Base-by-base conservation (phyloP, 1,140 invertebrate genomes). In the Neuroterus valhalla region DNA sequence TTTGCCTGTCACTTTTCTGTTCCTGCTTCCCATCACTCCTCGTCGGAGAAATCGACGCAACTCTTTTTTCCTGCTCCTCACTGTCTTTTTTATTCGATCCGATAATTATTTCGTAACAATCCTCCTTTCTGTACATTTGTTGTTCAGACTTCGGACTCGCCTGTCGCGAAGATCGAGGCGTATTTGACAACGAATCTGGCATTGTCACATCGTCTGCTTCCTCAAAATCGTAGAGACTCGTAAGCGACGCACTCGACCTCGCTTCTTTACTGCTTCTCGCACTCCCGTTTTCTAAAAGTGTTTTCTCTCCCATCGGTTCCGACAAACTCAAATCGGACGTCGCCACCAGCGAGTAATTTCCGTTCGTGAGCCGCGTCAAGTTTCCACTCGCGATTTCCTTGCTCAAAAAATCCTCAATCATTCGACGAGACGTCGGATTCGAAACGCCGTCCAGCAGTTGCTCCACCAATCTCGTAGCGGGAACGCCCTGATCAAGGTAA, bases 401-500 rank as follows among this genome's bases (percentile, higher is more conserved):
- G 55, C 92, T 90, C 5, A 95, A 87, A 77, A 95, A 92, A 69
- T 91, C 90, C 76, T 93, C 92, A 11, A 95, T 88, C 83, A 93
- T 92, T 70, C 93, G 93, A 72, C 92, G 92, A 0, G 92, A 91
- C 71, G 94, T 94, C 68, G 92, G 91, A 46, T 92, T 91, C 21
- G 89, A 92, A 66, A 94, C 91, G 81, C 93, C 93, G 21, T 92
- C 91, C 44, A 92, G 85, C 46, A 95, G 90, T 66, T 93, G 93
- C 79, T 91, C 92, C 11, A 94, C 90, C 42, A 95, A 89, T 81
- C 93, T 92, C 50, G 89, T 87, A 62, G 91, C 91, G 10, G 94
- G 93, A 45, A 95, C 93, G 15, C 94, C 94, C 82, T 92, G 91
- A 85, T 94, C 92, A 31, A 94, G 88, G 79, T 94, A 95, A 87